Base-by-base conservation (phyloP, 2,888 invertebrate genomes). In the Philopedon plagiatum region DNA sequence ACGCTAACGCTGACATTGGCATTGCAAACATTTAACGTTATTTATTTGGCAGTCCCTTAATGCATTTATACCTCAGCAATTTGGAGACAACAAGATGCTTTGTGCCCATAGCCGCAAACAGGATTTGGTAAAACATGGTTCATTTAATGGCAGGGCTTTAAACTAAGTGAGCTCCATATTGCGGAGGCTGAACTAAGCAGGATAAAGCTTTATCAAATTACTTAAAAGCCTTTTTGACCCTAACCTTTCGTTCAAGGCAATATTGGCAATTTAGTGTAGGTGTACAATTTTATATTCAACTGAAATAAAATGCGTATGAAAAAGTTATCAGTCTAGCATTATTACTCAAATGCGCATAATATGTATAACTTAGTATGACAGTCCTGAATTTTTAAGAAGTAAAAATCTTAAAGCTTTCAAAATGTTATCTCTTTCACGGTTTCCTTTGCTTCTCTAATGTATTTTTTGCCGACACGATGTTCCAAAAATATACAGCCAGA, bases 31-130 rank as follows among this genome's bases (percentile, higher is more conserved):
- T 2, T 11, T 2, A 7, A 39, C 39, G 7, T 7, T 15, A 39
- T 46, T 46, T 23, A 46, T n/a, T n/a, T n/a, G 9, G 21, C n/a
- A 21, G 5, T 23, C 39, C 34, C 51, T 21, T 70, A 64, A 70
- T 70, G 64, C 70, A 70, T 21, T 70, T 64, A 58, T 58, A 58
- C 64, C 49, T 58, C 64, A 70, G 70, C 64, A 64, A 70, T 70
- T 70, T 70, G 57, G 58, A 70, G 70, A 70, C 64, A 70, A 70
- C 70, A 70, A 70, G 70, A 70, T 64, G 70, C 70, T 70, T 70
- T 70, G 64, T 64, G 70, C 58, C 58, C 34, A 49, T 18, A 57
- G 58, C 70, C 70, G 39, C 64, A 70, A 70, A 70, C 39, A 57
- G 51, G 70, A 70, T 70, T 70, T 70, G 37, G 64, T 64, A 56